Base-by-base conservation (phyloP, 1,140 invertebrate species). In the Cotesia vestalis region DNA sequence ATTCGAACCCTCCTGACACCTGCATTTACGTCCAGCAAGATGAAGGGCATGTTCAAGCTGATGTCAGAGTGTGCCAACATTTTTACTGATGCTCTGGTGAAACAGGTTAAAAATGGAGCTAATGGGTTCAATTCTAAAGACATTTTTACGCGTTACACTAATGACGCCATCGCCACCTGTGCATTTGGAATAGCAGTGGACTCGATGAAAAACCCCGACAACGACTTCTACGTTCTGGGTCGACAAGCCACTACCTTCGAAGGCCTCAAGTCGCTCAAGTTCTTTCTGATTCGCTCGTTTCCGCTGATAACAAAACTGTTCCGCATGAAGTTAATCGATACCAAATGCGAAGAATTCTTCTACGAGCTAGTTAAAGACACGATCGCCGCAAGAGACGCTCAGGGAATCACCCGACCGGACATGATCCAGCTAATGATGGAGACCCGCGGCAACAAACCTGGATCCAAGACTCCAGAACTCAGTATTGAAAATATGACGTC, bases 401-500 rank as follows among this genome's bases (percentile, higher is more conserved):
- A 66, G 4, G 71, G 73, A 4, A 79, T 73, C n/a, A 74, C 70
- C 20, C 64, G 82, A 35, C 80, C 79, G 3, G 82, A 83, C 76
- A 80, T 86, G 80, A 73, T 86, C 2, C 83, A 86, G 52, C 72
- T 85, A 14, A 73, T 86, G 75, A 80, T 85, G 74, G 77, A 80
- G 63, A 78, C 82, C 5, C 75, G 66, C 63, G 53, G 64, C 68
- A 76, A 66, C 8, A 17, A 51, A 27, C 8, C 4, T 4, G 62
- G 38, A 14, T 17, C 3, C 9, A 64, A 64, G 11, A 27, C 79
- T 88, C 11, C 84, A 83, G 9, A 73, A 85, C 4, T 83, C 82
- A 71, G 81, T 76, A 77, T 91, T n/a, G 91, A 90, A 6, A 89
- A 88, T 34, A 76, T 90, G 20, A 81, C 85, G 3, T 88, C 89